phyloP scores from a whole-genome alignment of 2,888 invertebrate species.

The Polydrusus cervinus region DNA sequence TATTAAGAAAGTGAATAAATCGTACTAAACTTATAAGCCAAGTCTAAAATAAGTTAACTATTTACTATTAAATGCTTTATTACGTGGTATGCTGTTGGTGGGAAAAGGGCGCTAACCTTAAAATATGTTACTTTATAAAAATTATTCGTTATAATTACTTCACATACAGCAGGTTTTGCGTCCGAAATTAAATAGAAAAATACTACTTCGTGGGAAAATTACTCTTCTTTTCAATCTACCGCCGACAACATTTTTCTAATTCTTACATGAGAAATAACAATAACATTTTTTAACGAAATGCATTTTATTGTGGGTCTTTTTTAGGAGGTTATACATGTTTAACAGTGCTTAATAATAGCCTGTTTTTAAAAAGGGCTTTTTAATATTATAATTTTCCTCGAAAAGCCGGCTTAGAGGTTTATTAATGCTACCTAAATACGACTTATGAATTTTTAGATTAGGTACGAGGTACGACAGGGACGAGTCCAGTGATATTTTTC shows the following conservation, averaged over 20 bases:
- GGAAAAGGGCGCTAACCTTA: too few species aligned
- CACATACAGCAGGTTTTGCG: neutral
- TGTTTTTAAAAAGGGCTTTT: constrained; percentile 48
- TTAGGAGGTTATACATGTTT: constrained; percentile 9
- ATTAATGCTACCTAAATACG: constrained; percentile 45
- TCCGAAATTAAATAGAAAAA: constrained; percentile 49
- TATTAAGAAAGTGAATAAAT: too few species aligned
- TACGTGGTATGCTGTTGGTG: too few species aligned
- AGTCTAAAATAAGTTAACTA: too few species aligned
- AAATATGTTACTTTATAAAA: too few species aligned
- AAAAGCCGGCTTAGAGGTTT: constrained; percentile 38
- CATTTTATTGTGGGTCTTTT: constrained; percentile 29
- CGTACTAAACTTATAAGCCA: too few species aligned
- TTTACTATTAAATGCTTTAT: too few species aligned
- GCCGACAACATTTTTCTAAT: constrained; percentile 47
- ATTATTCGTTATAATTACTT: neutral
- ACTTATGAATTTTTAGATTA: constrained; percentile 36
- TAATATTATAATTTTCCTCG: constrained; percentile 53
- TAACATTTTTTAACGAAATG: constrained; percentile 42
- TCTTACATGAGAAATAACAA: constrained; percentile 40
- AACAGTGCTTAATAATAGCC: constrained; percentile 40
- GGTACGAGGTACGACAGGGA: neutral
- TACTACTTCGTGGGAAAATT: constrained; percentile 28
- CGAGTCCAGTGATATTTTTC: neutral
- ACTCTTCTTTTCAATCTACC: constrained; percentile 19